phyloP scores from a whole-genome alignment of 2,113 vertebrate species.

The Galeopterus variegatus region DNA sequence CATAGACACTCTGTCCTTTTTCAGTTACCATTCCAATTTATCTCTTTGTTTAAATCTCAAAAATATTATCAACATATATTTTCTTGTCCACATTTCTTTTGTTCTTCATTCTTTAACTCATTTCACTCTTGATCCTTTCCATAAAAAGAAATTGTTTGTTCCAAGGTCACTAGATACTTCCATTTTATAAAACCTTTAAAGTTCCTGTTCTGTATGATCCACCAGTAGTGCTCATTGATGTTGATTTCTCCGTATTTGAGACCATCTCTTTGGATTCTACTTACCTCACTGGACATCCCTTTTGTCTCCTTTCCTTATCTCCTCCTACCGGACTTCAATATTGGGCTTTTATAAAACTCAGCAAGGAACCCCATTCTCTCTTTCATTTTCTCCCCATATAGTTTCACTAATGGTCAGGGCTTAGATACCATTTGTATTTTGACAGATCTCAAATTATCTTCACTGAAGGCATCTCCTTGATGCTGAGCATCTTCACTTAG shows the following conservation, averaged over 20 bases:
- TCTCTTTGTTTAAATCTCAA: neutral
- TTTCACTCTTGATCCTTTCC: neutral
- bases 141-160: neutral
- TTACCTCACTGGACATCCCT: neutral
- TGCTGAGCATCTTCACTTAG: neutral
- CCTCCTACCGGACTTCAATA: neutral
- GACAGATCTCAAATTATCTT: neutral
- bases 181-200: neutral
- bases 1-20: neutral
- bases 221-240: neutral
- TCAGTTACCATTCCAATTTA: neutral
- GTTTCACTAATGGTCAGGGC: neutral
- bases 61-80: neutral
- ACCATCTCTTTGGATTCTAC: neutral
- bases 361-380: neutral
- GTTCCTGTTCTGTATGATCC: neutral
- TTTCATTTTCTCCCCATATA: neutral
- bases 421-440: neutral
- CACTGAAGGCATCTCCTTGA: neutral
- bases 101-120: neutral
- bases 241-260: neutral
- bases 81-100: neutral
- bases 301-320: neutral
- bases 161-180: neutral
- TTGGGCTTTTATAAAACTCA: neutral